Base-by-base conservation (phyloP, 2,888 invertebrate genomes). In the Listrodromus nycthemerus region DNA sequence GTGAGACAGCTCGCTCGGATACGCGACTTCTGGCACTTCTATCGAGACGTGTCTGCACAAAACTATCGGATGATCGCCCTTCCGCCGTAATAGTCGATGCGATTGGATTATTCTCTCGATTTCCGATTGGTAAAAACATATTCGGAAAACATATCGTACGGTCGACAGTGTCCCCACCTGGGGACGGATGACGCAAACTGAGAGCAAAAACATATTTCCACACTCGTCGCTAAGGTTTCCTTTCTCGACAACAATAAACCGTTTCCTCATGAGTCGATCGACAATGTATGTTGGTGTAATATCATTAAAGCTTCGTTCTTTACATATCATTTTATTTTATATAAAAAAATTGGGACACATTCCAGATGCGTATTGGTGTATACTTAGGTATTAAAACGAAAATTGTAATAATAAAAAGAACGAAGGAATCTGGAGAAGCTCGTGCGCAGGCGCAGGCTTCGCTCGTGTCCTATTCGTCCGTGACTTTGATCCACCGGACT, bases 321-420 rank as follows among this genome's bases (percentile, higher is more conserved):
- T 66, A 70, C 77, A 80, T 70, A 78, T 67, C 61, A 37, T 85
- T 82, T 70, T 37, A 37, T 69, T 85, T 80, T 61, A 80, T 82
- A 81, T 66, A 84, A 80, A 77, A 85, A 85, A 85, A 86, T 77
- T 84, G 70, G 66, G 82, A 85, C 86, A 85, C 86, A 86, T 86
- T 83, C 86, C 86, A 85, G 86, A 85, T 86, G 86, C 85, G 86
- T 81, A 78, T 81, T 71, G 16, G 75, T 61, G 81, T 75, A 76
- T 77, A 81, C 82, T 84, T 81, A 81, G 73, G 19, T 69, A 70
- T 70, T 27, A 63, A 79, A 61, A 37, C 6, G 10, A 37, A 1
- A 37, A 37, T 8, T 8, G 10, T 37, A 37, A 37, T 37, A 37
- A 37, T 37, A 37, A 37, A 10, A 37, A 37, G 37, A 37, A 37